Evolutionary conservation across 2,797 vertebrate genomes (phyloP).

Genomic region (Fundulus diaphanus): DNA sequence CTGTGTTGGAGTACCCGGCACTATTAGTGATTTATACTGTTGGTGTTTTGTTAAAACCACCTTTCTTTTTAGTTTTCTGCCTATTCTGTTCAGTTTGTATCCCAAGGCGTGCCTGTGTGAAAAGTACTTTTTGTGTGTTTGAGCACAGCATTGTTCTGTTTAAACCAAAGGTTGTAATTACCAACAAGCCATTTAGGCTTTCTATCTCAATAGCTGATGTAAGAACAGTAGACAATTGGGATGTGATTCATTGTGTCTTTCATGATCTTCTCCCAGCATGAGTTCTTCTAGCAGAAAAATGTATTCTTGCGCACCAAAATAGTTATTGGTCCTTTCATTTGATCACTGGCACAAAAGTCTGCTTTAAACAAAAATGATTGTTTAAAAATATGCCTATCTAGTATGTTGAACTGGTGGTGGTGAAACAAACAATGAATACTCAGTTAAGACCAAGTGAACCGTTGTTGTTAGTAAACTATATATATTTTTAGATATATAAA

Average conservation of each 20-base stretch:
- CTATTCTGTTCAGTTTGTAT: conserved; percentile 6
- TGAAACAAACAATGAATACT: neutral
- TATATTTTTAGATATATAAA: neutral
- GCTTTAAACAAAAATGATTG: neutral
- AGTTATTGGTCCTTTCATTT: neutral
- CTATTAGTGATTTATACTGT: neutral
- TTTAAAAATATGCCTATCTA: neutral
- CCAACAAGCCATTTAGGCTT: conserved; percentile 23
- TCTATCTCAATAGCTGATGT: conserved; percentile 11
- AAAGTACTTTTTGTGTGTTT: conserved; percentile 3
- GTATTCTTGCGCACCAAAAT: neutral
- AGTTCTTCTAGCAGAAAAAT: neutral
- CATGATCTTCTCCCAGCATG: neutral
- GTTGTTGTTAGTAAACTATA: neutral
- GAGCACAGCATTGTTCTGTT: conserved; percentile 16
- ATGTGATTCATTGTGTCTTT: conserved; percentile 14
- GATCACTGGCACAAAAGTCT: neutral
- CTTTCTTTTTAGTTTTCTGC: neutral
- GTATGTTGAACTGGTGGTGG: neutral
- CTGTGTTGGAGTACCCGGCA: neutral
- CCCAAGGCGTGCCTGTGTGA: conserved; percentile 17
- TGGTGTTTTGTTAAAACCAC: neutral
- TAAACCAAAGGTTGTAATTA: conserved; percentile 18
- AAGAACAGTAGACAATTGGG: conserved; percentile 6
- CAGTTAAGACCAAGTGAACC: neutral